Evolutionary conservation across 2,888 invertebrate genomes (phyloP).

Genomic region (Ophion ventricosus): DNA sequence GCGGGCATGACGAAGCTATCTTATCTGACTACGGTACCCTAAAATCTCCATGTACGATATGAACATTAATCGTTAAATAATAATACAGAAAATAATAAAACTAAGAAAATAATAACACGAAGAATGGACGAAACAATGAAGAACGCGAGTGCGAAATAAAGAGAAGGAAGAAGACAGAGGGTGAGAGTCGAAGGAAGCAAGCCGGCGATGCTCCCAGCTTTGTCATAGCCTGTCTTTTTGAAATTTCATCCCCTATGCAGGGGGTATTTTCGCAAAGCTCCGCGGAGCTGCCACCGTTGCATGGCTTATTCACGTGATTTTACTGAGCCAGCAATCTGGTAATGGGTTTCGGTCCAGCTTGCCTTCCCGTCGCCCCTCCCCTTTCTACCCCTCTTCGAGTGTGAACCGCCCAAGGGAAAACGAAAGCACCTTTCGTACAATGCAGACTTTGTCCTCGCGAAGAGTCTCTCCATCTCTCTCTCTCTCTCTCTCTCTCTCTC

Average conservation of each 20-base stretch:
- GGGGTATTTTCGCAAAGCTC: conserved; percentile 29
- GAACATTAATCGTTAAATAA: background rate
- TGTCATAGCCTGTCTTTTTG: conserved; percentile 40
- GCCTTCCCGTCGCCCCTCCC: background rate
- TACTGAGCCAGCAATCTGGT: conserved; percentile 58
- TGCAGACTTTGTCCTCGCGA: conserved; percentile 3
- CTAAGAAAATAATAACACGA: background rate
- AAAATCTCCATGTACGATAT: too few species aligned
- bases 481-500: background rate
- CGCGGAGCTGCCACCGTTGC: conserved; percentile 19
- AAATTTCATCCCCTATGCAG: conserved; percentile 30
- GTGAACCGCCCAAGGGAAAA: conserved; percentile 49
- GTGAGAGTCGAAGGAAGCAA: background rate
- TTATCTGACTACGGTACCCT: too few species aligned
- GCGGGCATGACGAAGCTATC: too few species aligned
- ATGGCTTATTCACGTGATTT: conserved; percentile 59
- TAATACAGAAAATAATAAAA: background rate
- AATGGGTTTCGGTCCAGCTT: conserved; percentile 51
- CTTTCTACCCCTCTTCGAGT: background rate
- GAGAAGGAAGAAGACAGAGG: background rate
- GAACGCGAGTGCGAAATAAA: background rate
- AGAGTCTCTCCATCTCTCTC: background rate
- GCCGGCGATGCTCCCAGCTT: conserved; percentile 33
- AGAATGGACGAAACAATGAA: background rate
- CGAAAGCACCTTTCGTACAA: conserved; percentile 37